Evolutionary conservation across 2,113 vertebrate species (phyloP), one percentile per base, ranked within the genome.

Genomic region (Heterochromis multidens): DNA sequence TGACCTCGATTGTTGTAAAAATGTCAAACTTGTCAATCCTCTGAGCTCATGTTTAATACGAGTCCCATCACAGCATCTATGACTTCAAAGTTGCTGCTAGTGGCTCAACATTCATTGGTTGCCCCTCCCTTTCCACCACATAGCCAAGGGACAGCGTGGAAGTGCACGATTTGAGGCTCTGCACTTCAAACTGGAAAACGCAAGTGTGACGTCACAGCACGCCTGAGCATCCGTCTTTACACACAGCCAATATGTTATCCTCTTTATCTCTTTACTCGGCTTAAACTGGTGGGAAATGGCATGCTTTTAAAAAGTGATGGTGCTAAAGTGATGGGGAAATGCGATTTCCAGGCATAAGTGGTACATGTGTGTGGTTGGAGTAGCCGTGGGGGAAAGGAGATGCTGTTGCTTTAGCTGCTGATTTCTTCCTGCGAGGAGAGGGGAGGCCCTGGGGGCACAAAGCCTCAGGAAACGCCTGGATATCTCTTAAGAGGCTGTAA

Each of bases 301-400:
- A 79, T 83, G 95, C 95, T 92, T 96, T 96, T 95, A 94, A 94
- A 92, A 88, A 82, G 82, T 70, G 87, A 86, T 92, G 89, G 91
- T 90, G 90, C 54, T 95, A 94, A 95, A 96, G 94, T 95, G 93
- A 95, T 95, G 92, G 83, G 91, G 80, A 95, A 96, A 96, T 96
- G 95, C 93, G 91, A 96, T 96, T 96, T 93, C 62, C 84, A 86
- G 89, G 90, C 96, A 96, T 96, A 95, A 96, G 93, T 85, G 74
- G 80, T 90, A 93, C 88, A 91, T 91, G 89, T 94, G 90, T 93
- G 89, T 90, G 89, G 90, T 87, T 81, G 63, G 82, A 93, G 86
- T 84, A 86, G 93, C 88, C 60, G 80, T 81, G 37, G 90, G 89
- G 81, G 67, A 88, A 90, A 91, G 90, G 84, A 91, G 92, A 90